Base-by-base conservation (phyloP, 2,888 invertebrate species). In the Urechis unicinctus region DNA sequence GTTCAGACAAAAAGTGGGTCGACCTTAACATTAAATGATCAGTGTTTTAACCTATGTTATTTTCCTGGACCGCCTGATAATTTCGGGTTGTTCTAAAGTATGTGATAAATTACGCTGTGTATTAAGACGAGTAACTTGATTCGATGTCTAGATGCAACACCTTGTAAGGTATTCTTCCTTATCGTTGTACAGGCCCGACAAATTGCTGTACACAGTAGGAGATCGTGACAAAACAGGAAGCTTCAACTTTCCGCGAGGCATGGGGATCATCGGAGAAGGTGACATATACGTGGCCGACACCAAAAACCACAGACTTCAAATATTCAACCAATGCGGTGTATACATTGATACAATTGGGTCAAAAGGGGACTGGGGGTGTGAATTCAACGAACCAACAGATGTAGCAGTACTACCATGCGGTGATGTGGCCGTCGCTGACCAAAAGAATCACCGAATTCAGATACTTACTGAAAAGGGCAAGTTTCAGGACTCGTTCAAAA, bases 391-490 rank as follows among this genome's bases (percentile, higher is more conserved):
- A 42, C 75, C 75, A 4, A 64, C 65, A 2, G 72, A 66, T 17
- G 69, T 74, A 0, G 61, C 67, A 3, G 68, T 68, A 52, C 52
- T 72, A 36, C 67, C 68, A 4, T 72, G 72, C 59, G 71, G 67
- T 1, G 68, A 71, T 45, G 52, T 72, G n/a, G 71, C 68, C 3
- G 71, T 75, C 9, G 72, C 73, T 3, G 75, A 75, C 53, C 68
- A 66, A 43, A 68, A 66, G 50, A 75, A 74, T 56, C 65, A 62
- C 50, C 52, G 75, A 36, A 61, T 75, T 3, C 56, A 56, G 42
- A 50, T 55, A 24, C 36, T 36, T 9, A 9, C 9, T 13, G 17
- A 9, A 13, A 17, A 36, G 9, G 36, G 36, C 17, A 9, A 36
- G 36, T 17, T 13, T 9, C 36, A 13, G 9, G 9, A 13, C 48